These are phyloP conservation scores for Sylvia atricapilla DNA, from an alignment of 2,113 vertebrate genomes.

Conservation along the genomic window DNA sequence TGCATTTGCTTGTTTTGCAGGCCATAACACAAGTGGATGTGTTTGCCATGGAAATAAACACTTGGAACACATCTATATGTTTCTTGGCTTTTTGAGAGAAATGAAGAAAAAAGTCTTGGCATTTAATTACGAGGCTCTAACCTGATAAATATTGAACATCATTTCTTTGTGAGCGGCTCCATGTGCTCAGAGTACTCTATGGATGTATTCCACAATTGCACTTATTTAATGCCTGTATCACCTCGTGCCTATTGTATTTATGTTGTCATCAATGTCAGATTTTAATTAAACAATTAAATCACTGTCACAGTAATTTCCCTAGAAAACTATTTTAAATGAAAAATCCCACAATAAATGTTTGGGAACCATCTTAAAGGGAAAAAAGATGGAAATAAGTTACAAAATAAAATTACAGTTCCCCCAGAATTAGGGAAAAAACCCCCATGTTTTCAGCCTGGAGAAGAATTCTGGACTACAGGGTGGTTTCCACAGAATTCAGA, in stretches of 20 bases:
- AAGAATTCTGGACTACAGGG: not conserved
- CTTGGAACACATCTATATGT: slow-evolving; percentile 25
- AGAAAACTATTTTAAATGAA: slow-evolving; percentile 60
- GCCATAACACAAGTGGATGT: not conserved
- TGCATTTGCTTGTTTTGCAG: not conserved
- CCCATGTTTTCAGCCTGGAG: not conserved
- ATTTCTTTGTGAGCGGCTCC: slow-evolving; percentile 34
- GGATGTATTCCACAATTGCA: slow-evolving; percentile 20
- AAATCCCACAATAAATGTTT: slow-evolving; percentile 60
- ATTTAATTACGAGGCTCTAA: slow-evolving; percentile 65
- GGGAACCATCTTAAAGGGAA: slow-evolving; percentile 15
- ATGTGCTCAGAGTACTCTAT: not conserved
- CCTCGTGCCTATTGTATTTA: slow-evolving; percentile 45
- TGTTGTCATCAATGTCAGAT: slow-evolving; percentile 58
- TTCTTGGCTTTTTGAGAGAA: slow-evolving; percentile 39
- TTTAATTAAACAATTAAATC: slow-evolving; percentile 68
- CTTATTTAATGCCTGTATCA: slow-evolving; percentile 36
- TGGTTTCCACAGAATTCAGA: not conserved
- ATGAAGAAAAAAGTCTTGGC: slow-evolving; percentile 59
- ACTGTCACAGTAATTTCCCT: slow-evolving; percentile 60
- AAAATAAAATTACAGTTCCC: slow-evolving; percentile 15
- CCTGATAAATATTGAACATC: slow-evolving; percentile 67
- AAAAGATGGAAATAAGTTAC: slow-evolving; percentile 14
- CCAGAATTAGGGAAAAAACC: not conserved
- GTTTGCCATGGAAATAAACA: slow-evolving; percentile 43